phyloP scores from a whole-genome alignment of 2,888 invertebrate species.

The Perizoma flavofasciatum region DNA sequence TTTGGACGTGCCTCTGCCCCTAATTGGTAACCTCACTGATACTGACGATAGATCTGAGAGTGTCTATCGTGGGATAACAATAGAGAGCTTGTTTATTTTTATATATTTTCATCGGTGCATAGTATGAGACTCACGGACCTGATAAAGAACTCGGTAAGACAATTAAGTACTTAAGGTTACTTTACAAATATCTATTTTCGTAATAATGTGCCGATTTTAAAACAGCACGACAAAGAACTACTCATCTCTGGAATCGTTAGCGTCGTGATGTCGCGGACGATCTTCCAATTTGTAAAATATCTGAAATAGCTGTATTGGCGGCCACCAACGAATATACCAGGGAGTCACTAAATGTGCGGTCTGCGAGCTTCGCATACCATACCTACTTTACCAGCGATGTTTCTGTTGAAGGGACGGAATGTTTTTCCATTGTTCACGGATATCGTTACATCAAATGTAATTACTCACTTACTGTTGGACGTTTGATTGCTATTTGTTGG shows the following conservation, averaged over 20 bases:
- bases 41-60: too few species aligned
- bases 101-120: too few species aligned
- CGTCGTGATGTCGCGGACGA: slow-evolving; percentile 63
- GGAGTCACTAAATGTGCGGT: slow-evolving; percentile 44
- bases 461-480: neutral
- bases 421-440: slow-evolving; percentile 25
- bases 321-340: slow-evolving; percentile 68
- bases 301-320: slow-evolving; percentile 69
- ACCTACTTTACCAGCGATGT: slow-evolving; percentile 31
- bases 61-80: too few species aligned
- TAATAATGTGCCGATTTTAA: slow-evolving; percentile 28
- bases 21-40: too few species aligned
- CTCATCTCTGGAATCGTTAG: slow-evolving; percentile 34
- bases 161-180: too few species aligned
- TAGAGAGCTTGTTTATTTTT: too few species aligned
- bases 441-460: slow-evolving; percentile 1
- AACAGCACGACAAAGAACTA: slow-evolving; percentile 34
- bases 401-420: slow-evolving; percentile 30
- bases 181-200: too few species aligned
- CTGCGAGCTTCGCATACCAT: slow-evolving; percentile 44
- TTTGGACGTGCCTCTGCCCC: too few species aligned
- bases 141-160: too few species aligned
- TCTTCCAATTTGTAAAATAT: slow-evolving; percentile 79
- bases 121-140: too few species aligned
- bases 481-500: neutral